Evolutionary conservation across 2,888 invertebrate species (phyloP).

Genomic region (Epistrophe eligans): DNA sequence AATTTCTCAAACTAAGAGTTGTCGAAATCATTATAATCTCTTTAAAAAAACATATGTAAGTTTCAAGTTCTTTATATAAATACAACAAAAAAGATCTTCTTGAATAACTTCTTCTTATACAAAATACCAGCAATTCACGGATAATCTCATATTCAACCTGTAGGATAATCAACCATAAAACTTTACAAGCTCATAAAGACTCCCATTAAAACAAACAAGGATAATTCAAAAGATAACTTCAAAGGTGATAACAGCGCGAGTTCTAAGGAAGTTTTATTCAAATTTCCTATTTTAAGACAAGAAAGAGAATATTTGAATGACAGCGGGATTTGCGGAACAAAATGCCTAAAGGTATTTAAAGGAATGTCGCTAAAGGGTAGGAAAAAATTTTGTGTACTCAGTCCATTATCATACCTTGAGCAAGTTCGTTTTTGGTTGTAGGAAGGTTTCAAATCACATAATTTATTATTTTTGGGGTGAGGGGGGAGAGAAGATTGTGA

Average conservation of each 20-base stretch:
- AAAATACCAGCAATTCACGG: conserved; percentile 10
- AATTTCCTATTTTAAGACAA: conserved; percentile 28
- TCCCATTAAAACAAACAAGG: conserved; percentile 73
- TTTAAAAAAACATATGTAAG: not conserved
- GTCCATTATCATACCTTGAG: conserved; percentile 56
- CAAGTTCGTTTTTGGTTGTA: not conserved
- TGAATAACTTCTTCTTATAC: not conserved
- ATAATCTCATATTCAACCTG: conserved; percentile 63
- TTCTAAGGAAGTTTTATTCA: conserved; percentile 30
- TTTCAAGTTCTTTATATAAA: not conserved
- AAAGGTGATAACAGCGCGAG: conserved; percentile 69
- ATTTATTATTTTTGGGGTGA: not conserved
- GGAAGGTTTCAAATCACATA: not conserved
- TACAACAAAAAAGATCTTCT: not conserved
- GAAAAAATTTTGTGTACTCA: conserved; percentile 40
- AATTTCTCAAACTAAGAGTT: no score
- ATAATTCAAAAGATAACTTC: conserved; percentile 67
- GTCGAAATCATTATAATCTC: no score
- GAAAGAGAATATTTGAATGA: conserved; percentile 69
- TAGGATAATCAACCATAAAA: conserved; percentile 70
- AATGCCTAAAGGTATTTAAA: conserved; percentile 53
- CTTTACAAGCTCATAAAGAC: conserved; percentile 71
- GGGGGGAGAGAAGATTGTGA: not conserved
- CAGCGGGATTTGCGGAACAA: conserved; percentile 22
- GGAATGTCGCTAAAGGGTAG: conserved; percentile 10